phyloP scores from a whole-genome alignment of 1,140 invertebrate species.

The Sarcophaga peregrina region DNA sequence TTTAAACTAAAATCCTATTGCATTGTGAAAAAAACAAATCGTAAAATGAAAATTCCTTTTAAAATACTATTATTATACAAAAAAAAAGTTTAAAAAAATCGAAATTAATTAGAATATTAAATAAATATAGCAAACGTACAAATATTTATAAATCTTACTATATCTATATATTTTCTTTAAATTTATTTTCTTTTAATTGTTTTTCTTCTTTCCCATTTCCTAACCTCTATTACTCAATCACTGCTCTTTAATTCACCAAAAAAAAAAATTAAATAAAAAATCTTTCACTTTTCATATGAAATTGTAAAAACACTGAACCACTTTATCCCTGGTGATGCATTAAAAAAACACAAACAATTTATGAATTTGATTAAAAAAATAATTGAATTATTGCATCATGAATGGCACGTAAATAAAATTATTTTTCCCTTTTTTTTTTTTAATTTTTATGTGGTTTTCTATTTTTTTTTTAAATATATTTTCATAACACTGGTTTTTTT shows the following conservation, averaged over 20 bases:
- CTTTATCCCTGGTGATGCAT: not conserved
- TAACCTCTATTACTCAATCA: not conserved
- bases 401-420: not conserved
- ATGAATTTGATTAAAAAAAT: conserved; percentile 24
- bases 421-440: not conserved
- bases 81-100: not conserved
- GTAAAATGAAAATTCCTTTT: too few relatives aligned
- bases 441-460: not conserved
- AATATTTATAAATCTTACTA: not conserved
- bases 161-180: not conserved
- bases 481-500: too few relatives aligned
- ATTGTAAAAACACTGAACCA: not conserved
- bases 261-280: conserved; percentile 5
- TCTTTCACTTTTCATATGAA: not conserved
- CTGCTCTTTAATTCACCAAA: not conserved
- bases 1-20: not conserved
- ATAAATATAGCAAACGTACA: not conserved
- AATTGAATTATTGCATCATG: not conserved
- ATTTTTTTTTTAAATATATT: too few relatives aligned
- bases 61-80: too few relatives aligned
- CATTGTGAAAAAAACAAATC: not conserved
- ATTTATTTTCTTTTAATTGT: conserved; percentile 19
- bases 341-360: conserved; percentile 14
- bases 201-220: conserved; percentile 31
- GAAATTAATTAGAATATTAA: not conserved